Conservation (phyloP, 2,888 invertebrate species). For the Parelbella ahira region DNA sequence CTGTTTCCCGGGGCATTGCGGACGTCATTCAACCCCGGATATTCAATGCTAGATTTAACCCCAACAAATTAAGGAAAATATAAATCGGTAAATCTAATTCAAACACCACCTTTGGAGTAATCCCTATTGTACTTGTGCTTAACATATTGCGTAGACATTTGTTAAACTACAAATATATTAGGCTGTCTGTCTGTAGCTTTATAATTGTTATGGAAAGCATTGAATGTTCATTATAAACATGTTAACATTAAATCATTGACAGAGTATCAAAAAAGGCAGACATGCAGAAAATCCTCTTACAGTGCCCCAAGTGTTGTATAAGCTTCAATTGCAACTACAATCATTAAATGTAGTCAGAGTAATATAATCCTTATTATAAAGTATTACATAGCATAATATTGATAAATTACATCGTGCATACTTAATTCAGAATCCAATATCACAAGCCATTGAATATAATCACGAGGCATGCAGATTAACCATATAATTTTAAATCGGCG, state of each 20-base stretch:
- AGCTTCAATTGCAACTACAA: conserved; percentile 4
- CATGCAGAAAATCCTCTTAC: conserved; percentile 19
- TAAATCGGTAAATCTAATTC: neutral
- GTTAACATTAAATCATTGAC: neutral
- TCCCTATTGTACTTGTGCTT: no score
- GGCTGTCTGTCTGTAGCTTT: no score
- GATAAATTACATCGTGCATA: neutral
- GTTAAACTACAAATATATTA: no score
- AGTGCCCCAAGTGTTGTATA: neutral
- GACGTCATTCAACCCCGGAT: conserved; percentile 22
- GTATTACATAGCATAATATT: conserved; percentile 1
- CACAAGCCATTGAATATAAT: conserved; percentile 23
- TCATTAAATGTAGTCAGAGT: neutral
- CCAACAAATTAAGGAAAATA: conserved; percentile 1
- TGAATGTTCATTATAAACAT: no score
- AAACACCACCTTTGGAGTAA: no score
- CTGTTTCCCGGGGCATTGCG: conserved; percentile 31
- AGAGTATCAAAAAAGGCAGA: conserved; percentile 9
- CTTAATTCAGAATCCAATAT: conserved; percentile 20
- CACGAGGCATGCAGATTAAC: conserved; percentile 20
- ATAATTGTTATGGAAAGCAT: no score
- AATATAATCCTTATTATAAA: conserved; percentile 2
- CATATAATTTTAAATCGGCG: conserved; percentile 22
- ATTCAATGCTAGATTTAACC: conserved; percentile 19
- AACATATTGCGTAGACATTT: no score